phyloP scores from a whole-genome alignment of 2,888 invertebrate species.

The Saturnia japonica region DNA sequence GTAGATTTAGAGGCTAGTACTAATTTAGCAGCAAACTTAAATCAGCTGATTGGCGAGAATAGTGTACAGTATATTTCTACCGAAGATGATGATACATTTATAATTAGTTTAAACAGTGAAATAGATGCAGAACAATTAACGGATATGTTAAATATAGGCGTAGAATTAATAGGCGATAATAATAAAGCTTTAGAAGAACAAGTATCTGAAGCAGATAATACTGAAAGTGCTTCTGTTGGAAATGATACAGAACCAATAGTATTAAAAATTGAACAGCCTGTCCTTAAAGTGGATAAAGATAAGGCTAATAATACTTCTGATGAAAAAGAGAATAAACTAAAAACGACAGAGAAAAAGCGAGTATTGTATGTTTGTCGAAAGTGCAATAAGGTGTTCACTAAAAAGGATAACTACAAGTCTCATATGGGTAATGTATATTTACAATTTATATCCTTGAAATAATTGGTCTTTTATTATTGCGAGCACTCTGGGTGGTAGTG shows the following conservation, averaged over 20 bases:
- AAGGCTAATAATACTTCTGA: slow-evolving; percentile 13
- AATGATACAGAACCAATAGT: slow-evolving; percentile 38
- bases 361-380: slow-evolving; percentile 56
- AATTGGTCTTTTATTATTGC: not conserved
- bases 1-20: slow-evolving; percentile 75
- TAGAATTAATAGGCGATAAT: slow-evolving; percentile 43
- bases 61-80: slow-evolving; percentile 74
- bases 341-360: slow-evolving; percentile 45
- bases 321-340: slow-evolving; percentile 29
- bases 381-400: slow-evolving; percentile 69
- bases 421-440: slow-evolving; percentile 62
- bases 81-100: slow-evolving; percentile 75
- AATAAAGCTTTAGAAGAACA: slow-evolving; percentile 19
- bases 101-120: slow-evolving; percentile 72
- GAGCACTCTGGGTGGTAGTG: no score
- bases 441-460: not conserved
- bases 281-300: slow-evolving; percentile 22
- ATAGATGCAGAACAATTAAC: slow-evolving; percentile 73
- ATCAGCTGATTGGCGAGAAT: slow-evolving; percentile 74
- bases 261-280: slow-evolving; percentile 35
- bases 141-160: slow-evolving; percentile 73
- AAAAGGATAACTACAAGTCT: slow-evolving; percentile 67
- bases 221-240: slow-evolving; percentile 18
- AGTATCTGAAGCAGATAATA: slow-evolving; percentile 24
- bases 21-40: slow-evolving; percentile 72